These are phyloP conservation scores for Stramonita haemastoma DNA, from an alignment of 2,888 invertebrate genomes.

Conservation along the genomic window DNA sequence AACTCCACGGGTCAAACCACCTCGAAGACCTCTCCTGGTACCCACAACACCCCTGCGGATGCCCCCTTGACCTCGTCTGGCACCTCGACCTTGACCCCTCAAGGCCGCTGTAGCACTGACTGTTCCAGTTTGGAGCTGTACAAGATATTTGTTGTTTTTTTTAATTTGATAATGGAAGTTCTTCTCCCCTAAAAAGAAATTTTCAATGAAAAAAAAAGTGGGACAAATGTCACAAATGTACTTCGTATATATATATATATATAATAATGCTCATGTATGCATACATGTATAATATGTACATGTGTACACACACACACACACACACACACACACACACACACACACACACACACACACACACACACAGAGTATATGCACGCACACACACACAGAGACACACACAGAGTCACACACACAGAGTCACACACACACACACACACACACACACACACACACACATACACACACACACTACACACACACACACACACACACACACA, in stretches of 20 bases:
- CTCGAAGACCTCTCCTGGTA: background rate
- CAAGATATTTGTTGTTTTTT: background rate
- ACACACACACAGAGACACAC: no score
- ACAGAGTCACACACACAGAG: background rate
- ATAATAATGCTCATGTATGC: no score
- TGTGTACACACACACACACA: no score
- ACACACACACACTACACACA: no score
- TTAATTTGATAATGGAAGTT: no score
- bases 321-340: no score
- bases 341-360: background rate
- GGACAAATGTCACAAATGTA: no score
- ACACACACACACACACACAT: background rate
- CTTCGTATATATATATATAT: no score
- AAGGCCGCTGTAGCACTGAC: background rate
- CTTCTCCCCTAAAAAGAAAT: no score
- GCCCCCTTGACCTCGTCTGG: background rate
- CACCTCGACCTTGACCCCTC: conserved; percentile 2
- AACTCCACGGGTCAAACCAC: background rate
- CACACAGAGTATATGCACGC: background rate
- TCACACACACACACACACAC: background rate
- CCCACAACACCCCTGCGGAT: background rate
- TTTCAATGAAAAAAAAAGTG: no score
- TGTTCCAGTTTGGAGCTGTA: background rate
- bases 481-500: no score
- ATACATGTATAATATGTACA: no score